Base-by-base conservation (phyloP, 2,113 vertebrate genomes). In the Tinamus guttatus region DNA sequence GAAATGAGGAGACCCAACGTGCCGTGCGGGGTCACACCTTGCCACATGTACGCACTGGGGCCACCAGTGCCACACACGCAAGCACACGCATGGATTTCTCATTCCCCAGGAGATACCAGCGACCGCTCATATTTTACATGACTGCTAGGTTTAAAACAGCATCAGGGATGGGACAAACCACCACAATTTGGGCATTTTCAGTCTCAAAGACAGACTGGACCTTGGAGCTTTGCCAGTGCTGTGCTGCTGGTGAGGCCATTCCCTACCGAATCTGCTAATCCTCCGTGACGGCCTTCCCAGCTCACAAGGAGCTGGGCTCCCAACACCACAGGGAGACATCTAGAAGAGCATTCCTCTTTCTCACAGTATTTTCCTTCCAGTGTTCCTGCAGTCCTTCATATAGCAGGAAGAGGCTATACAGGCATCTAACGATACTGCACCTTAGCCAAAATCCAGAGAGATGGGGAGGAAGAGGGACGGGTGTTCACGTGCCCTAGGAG, bases 21-120 rank as follows among this genome's bases (percentile, higher is more conserved):
- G 95, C 96, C 96, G 96, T 96, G 94, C 88, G 88, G 82, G 85
- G 81, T 97, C 84, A 97, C 97, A 97, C 96, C 40, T 90, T 88
- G 87, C 93, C 98, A 97, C 98, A 94, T 95, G 96, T 81, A 87
- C 45, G 6, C 0, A 1, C 18, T 0, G 45, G 45, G 85, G 51
- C 62, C 93, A 87, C 89, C 18, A 6, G 40, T 3, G 62, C 73
- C 83, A 52, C 9, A 7, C 32, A 56, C 84, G 28, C 74, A 64
- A 40, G 8, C n/a, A 52, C 34, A 24, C 34, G 59, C 0, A 45
- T 85, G 2, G 17, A 43, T 2, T 24, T 36, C 63, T 84, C 28
- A 28, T 43, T 36, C 40, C 68, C 24, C 22, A 15, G 77, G 40
- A 83, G 77, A 58, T 34, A 58, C 64, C 81, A 65, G 11, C 0